Evolutionary conservation across 2,888 invertebrate species (phyloP).

Genomic region (Resseliella maxima): DNA sequence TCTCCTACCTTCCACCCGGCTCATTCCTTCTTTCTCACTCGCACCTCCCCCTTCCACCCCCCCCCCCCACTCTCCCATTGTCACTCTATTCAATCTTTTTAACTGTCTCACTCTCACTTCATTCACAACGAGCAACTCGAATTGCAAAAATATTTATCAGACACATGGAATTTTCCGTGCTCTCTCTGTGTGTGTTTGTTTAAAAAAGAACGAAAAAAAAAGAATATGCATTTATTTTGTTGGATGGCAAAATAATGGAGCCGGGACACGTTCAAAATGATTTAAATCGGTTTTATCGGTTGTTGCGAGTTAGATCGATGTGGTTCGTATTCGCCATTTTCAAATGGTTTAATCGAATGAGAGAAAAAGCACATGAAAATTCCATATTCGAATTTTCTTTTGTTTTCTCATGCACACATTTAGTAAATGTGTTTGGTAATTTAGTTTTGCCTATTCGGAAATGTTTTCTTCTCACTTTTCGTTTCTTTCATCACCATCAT

Average conservation of each 20-base stretch:
- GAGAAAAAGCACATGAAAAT: neutral
- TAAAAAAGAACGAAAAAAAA: too few species aligned
- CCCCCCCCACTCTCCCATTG: too few species aligned
- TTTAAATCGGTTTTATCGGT: slow-evolving; percentile 41
- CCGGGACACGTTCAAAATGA: slow-evolving; percentile 51
- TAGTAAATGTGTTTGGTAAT: slow-evolving; percentile 20
- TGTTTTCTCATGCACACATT: slow-evolving; percentile 30
- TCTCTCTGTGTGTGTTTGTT: slow-evolving; percentile 16
- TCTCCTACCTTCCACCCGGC: too few species aligned
- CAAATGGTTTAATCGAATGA: neutral
- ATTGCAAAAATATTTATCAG: slow-evolving; percentile 20
- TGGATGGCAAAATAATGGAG: slow-evolving; percentile 31
- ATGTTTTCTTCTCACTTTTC: neutral
- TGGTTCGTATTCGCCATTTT: neutral
- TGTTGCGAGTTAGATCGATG: neutral
- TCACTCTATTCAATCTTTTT: neutral
- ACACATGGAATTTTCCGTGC: slow-evolving; percentile 45
- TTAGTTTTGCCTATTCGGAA: slow-evolving; percentile 37
- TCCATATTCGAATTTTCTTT: neutral
- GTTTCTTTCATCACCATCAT: too few species aligned
- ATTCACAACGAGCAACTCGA: neutral
- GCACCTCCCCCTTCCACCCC: too few species aligned
- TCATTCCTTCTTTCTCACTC: too few species aligned
- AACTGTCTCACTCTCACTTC: neutral
- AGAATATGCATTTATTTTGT: neutral